These are phyloP conservation scores for Agrochola circellaris DNA, from an alignment of 2,888 invertebrate genomes.

Conservation along the genomic window DNA sequence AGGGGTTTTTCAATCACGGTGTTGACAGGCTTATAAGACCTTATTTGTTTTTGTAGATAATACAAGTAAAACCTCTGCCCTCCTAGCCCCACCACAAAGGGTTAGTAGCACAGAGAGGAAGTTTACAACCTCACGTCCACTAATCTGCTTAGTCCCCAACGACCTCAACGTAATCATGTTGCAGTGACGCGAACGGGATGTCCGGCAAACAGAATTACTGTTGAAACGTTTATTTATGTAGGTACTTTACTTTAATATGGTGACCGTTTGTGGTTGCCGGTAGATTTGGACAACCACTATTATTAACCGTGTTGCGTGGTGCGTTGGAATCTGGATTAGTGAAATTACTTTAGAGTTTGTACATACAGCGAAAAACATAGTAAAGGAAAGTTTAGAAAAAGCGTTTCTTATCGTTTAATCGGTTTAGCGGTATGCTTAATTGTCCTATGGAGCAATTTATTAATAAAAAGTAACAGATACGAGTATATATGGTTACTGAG, in stretches of 20 bases:
- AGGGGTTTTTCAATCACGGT: neutral
- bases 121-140: conserved; percentile 50
- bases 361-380: neutral
- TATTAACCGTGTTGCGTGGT: conserved; percentile 7
- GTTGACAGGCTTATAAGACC: neutral
- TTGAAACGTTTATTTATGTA: conserved; percentile 11
- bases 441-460: no score
- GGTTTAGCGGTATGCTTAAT: no score
- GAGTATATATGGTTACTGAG: no score
- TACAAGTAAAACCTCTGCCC: neutral
- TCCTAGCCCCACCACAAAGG: conserved; percentile 52
- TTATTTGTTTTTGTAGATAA: neutral
- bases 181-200: conserved; percentile 29
- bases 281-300: conserved; percentile 11
- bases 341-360: neutral
- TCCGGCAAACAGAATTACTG: conserved; percentile 25
- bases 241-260: conserved; percentile 6
- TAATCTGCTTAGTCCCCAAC: conserved; percentile 59
- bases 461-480: no score
- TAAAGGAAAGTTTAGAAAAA: neutral
- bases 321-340: neutral
- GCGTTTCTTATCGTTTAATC: no score
- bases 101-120: conserved; percentile 18
- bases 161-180: conserved; percentile 51
- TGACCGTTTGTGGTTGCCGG: conserved; percentile 5